Percentiles rank a stretch among this genome's conserved stretches.
phyloP scores from a whole-genome alignment of 2,888 invertebrate species.

The Eupithecia tripunctaria region DNA sequence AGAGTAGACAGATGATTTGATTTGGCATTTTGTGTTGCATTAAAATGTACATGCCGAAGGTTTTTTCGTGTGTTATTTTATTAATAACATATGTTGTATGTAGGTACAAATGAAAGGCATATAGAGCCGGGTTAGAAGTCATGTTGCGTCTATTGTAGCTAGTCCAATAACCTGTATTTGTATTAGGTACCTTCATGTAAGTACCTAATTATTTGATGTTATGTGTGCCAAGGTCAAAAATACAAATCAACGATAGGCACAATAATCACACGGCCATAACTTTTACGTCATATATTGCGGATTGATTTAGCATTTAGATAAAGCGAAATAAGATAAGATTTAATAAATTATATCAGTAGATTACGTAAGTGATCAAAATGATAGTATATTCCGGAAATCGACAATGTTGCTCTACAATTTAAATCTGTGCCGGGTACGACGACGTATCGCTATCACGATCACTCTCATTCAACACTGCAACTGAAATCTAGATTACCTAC shows the following conservation, averaged over 20 bases:
- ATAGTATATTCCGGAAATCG: neutral
- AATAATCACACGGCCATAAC: neutral
- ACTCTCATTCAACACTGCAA: neutral
- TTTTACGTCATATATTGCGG: neutral
- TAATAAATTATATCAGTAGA: neutral
- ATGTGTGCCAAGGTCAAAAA: neutral
- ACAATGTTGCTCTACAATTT: neutral
- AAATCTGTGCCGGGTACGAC: neutral
- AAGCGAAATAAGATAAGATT: neutral
- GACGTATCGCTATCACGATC: neutral
- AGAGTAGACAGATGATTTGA: slow-evolving; percentile 3
- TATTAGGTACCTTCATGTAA: neutral
- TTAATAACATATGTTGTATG: neutral
- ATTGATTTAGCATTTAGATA: neutral
- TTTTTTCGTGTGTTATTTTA: neutral
- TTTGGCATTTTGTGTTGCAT: slow-evolving; percentile 1
- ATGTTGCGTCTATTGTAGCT: neutral
- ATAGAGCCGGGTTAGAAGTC: neutral
- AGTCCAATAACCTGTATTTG: neutral
- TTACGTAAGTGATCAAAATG: neutral
- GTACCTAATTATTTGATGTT: neutral
- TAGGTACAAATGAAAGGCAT: neutral
- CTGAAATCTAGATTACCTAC: neutral
- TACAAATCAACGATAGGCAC: neutral
- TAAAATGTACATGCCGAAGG: neutral